Evolutionary conservation across 1,140 invertebrate species (phyloP).

Genomic region (Pararge aegeria): DNA sequence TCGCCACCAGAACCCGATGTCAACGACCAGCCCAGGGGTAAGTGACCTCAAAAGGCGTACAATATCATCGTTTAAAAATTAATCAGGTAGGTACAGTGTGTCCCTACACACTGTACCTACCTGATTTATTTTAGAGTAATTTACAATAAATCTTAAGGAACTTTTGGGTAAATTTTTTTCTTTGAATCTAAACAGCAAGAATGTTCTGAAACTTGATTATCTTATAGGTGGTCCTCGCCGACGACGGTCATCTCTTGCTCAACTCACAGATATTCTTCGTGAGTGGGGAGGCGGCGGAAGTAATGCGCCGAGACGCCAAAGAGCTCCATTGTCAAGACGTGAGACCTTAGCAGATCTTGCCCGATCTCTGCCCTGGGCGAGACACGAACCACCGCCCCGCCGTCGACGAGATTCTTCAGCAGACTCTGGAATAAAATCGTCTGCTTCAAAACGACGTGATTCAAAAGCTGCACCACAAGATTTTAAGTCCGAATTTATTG

Average conservation of each 20-base stretch:
- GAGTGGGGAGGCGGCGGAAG: conserved; percentile 90
- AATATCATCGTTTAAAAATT: too few relatives aligned
- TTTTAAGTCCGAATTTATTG: conserved; percentile 86
- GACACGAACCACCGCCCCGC: conserved; percentile 79
- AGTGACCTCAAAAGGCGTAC: background rate
- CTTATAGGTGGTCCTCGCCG: conserved; percentile 83
- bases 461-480: conserved; percentile 84
- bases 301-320: conserved; percentile 81
- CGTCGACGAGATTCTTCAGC: conserved; percentile 90
- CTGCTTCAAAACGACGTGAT: conserved; percentile 85
- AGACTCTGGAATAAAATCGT: conserved; percentile 89
- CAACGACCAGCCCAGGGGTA: conserved; percentile 78
- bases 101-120: too few relatives aligned
- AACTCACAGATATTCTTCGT: conserved; percentile 91
- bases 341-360: conserved; percentile 92
- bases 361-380: conserved; percentile 87
- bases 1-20: conserved; percentile 88
- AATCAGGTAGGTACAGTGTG: background rate
- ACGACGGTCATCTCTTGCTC: conserved; percentile 90
- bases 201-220: too few relatives aligned
- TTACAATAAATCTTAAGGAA: too few relatives aligned
- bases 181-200: too few relatives aligned
- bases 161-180: too few relatives aligned
- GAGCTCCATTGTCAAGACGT: conserved; percentile 87
- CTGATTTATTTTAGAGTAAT: too few relatives aligned